Base-by-base conservation (phyloP, 1,140 invertebrate genomes). In the Marisa cornuarietis region DNA sequence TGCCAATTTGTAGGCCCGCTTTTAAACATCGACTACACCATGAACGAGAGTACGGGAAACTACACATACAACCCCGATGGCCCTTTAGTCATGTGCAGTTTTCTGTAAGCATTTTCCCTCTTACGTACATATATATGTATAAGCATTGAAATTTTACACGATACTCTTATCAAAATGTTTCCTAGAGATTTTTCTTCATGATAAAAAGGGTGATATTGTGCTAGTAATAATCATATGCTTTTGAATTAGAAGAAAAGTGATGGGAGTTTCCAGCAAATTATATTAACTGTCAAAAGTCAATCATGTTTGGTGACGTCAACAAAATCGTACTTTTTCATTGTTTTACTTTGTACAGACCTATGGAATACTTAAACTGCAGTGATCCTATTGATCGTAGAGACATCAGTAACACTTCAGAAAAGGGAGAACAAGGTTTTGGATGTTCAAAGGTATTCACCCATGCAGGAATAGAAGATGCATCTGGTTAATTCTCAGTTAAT, bases 351-450 rank as follows among this genome's bases (percentile, higher is more conserved):
- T 90, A 91, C 87, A 94, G 96, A 77, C 95, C 96, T 1, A 91
- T 95, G 79, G 97, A 98, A 86, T 99, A 98, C 91, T 91, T 99
- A 18, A 95, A 96, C 71, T 99, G 98, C 89, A 95, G 96, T 79
- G 94, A 95, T 22, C 96, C 96, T 11, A 90, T 95, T n/a, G 97
- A 99, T 91, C 95, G 96, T 83, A 95, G 96, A 90, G 96, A 96
- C 49, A 58, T 58, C 54, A 58, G 54, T 58, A 99, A 99, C 87
- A 93, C 94, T 87, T 96, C 96, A 68, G 96, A 96, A 7, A 94
- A 94, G 89, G 93, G 95, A 72, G 94, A 95, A 83, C 83, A 90
- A 16, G 96, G 95, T 6, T 93, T 95, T 91, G 97, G 97, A 0
- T 99, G 97, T 90, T 93, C 96, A 0, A 96, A 96, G 90, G 94